Evolutionary conservation across 2,797 vertebrate species (phyloP), one percentile per base, ranked within the genome.

Genomic region (Myotis findleyi): DNA sequence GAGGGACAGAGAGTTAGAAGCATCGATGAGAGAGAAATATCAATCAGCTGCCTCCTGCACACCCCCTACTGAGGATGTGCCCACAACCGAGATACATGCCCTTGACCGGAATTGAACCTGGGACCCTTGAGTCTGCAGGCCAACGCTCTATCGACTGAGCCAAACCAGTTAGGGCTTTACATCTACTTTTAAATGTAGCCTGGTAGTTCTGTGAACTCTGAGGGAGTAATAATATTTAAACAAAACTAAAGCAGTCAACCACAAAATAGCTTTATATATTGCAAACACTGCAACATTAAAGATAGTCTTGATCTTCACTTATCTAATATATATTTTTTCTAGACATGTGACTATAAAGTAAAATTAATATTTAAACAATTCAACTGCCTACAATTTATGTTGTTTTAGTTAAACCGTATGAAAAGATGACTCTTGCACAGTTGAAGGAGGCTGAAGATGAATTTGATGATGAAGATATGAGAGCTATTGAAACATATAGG

Each of bases 391-490:
- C 5, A 49, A 90, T 88, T 94, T 94, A 72, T 94, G 27, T 91
- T 94, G 36, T 90, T 97, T 87, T 68, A 98, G 98, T 97, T 91
- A 98, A 98, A 49, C 97, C 57, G 0, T 96, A 97, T 89, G 97
- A 98, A 97, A 97, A 93, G 90, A 98, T 98, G 97, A 98, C 93
- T 68, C 95, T 98, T 88, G 79, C 89, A 93, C 97, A 97, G 75
- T 4, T 98, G 76, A 96, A 98, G 82, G 97, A 98, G 93, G 96
- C 96, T 71, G 98, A 98, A 95, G 97, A 98, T 95, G 97, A 97
- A 71, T 98, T 98, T 97, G 97, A 98, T 91, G 98, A 98, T 53
- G 97, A 97, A 90, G 97, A 98, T 87, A 96, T 97, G 83, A 98
- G 86, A 97, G 98, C 97, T 81, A 88, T 98, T 96, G 97, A 98